Evolutionary conservation across 2,797 vertebrate genomes (phyloP).

Genomic region (Scyliorhinus canicula): DNA sequence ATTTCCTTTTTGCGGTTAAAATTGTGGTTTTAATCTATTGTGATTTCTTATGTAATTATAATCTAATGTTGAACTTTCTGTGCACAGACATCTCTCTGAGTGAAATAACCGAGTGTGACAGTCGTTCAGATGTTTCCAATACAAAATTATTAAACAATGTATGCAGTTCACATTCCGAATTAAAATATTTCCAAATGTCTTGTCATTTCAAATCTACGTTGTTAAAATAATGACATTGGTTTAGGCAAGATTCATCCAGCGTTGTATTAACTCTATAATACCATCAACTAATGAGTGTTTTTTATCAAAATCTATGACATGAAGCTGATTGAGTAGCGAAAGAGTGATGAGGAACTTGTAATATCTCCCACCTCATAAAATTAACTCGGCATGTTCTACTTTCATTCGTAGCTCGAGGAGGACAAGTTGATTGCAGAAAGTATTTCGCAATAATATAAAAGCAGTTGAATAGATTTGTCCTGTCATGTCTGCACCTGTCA

Average conservation of each 20-base stretch:
- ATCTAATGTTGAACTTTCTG: conserved; percentile 32
- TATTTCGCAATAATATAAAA: background rate
- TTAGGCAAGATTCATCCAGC: background rate
- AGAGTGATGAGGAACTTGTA: background rate
- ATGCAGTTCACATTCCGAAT: conserved; percentile 38
- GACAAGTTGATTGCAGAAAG: background rate
- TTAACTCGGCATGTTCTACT: background rate
- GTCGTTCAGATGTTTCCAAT: conserved; percentile 36
- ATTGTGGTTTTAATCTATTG: conserved; percentile 29
- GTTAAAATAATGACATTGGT: conserved; percentile 22
- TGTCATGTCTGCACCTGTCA: background rate
- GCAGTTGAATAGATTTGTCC: background rate
- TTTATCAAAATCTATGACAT: background rate
- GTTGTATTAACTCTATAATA: background rate
- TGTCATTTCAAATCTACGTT: conserved; percentile 28
- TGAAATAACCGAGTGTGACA: conserved; percentile 23
- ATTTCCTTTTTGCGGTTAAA: conserved; percentile 22
- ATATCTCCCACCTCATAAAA: background rate
- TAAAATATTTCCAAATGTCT: conserved; percentile 38
- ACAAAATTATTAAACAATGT: conserved; percentile 29
- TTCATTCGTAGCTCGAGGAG: background rate
- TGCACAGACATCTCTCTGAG: conserved; percentile 17
- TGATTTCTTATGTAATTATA: conserved; percentile 31
- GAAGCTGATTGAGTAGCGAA: background rate
- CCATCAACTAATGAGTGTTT: background rate